Base-by-base conservation (phyloP, 2,113 vertebrate genomes). In the Pachyramphus minor region DNA sequence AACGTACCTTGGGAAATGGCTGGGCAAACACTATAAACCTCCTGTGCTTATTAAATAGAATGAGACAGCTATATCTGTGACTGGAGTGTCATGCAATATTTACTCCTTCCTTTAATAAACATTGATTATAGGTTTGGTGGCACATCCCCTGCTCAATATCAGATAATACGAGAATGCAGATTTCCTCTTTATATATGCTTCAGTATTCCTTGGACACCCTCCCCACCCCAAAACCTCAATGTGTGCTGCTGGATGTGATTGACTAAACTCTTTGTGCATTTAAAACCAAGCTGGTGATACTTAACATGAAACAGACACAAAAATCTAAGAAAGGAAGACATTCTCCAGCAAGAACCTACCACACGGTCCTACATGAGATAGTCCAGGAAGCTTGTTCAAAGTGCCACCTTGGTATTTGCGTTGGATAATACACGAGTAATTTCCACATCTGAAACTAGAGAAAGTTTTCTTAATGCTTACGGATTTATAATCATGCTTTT, bases 101-200 rank as follows among this genome's bases (percentile, higher is more conserved):
- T 91, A 93, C 42, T 91, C 56, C 37, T 93, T 73, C 58, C 82
- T 87, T 72, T 77, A 73, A 73, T 73, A 92, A 87, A 85, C 75
- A 85, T 27, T 2, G 22, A 87, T 94, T 72, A 64, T 41, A 37
- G 60, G 66, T 53, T 91, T 73, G 67, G 53, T 71, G 56, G 71
- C 47, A 72, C 63, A 90, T 53, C 53, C 52, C 92, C 84, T 94
- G 37, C 37, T 94, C 68, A 25, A n/a, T 23, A 90, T 19, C 63
- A 90, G 63, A 10, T 49, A 88, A 77, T 6, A 63, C 0, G 4
- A 56, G 79, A 76, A 76, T 49, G 24, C 15, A 83, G 58, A 90
- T 62, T 92, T 86, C 84, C 37, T 27, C 44, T 68, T 83, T 73
- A 52, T 24, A 7, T 9, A 17, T 0, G 1, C 45, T 73, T 86